phyloP scores from a whole-genome alignment of 2,888 invertebrate genomes.

The Phanerotoma sp. region DNA sequence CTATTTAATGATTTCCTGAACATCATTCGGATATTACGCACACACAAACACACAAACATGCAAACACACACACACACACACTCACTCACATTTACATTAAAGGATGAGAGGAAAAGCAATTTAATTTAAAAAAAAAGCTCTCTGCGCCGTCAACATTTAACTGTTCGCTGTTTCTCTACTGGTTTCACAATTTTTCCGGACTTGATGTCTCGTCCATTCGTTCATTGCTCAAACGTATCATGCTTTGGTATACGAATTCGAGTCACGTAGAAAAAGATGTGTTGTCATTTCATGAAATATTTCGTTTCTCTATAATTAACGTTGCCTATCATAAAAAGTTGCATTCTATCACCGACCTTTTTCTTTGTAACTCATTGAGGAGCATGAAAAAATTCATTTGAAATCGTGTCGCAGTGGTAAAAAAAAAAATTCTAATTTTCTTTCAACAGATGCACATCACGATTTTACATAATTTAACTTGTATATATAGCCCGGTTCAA shows the following conservation, averaged over 20 bases:
- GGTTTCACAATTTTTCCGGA: neutral
- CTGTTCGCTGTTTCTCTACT: conserved; percentile 5
- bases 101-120: conserved; percentile 20
- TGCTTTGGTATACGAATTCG: neutral
- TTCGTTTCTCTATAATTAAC: conserved; percentile 4
- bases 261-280: conserved; percentile 1
- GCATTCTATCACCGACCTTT: neutral
- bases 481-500: too few relatives aligned
- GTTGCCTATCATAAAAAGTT: neutral
- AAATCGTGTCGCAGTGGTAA: too few relatives aligned
- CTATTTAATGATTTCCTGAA: too few relatives aligned
- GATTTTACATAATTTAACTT: too few relatives aligned
- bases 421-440: too few relatives aligned
- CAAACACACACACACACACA: too few relatives aligned
- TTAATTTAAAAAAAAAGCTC: conserved; percentile 13
- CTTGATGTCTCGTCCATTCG: neutral
- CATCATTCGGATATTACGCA: too few relatives aligned
- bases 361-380: too few relatives aligned
- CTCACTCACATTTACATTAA: too few relatives aligned
- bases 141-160: conserved; percentile 16
- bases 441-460: too few relatives aligned
- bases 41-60: too few relatives aligned
- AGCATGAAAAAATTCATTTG: too few relatives aligned
- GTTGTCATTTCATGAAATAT: conserved; percentile 5
- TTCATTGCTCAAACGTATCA: neutral